Percentiles rank a stretch among this genome's conserved stretches.
phyloP scores from a whole-genome alignment of 2,113 vertebrate genomes.

The Plecotus auritus region DNA sequence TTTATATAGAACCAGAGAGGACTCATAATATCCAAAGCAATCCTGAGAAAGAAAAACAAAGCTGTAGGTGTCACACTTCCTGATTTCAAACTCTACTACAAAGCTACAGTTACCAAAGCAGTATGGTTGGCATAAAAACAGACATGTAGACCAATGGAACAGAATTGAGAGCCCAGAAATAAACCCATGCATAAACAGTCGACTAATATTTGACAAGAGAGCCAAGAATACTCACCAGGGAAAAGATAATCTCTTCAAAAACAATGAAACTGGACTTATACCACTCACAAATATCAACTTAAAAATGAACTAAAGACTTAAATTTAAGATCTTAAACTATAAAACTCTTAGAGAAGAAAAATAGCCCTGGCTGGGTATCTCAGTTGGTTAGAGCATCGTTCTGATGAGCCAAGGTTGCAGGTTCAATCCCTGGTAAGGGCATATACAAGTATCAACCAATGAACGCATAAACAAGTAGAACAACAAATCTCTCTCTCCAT shows the following conservation, averaged over 20 bases:
- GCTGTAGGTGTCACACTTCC: background rate
- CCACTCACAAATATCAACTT: background rate
- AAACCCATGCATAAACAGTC: background rate
- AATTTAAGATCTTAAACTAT: background rate
- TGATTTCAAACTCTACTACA: background rate
- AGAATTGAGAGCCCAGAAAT: background rate
- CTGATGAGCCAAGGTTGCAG: background rate
- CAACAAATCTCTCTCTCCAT: background rate
- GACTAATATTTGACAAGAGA: background rate
- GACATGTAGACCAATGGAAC: background rate
- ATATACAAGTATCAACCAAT: background rate
- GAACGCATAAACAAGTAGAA: background rate
- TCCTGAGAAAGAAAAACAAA: background rate
- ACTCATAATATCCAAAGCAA: background rate
- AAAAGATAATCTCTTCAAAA: background rate
- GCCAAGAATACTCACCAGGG: background rate
- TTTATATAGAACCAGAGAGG: background rate
- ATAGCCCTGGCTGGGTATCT: background rate
- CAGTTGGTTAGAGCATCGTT: background rate
- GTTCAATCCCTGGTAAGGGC: background rate
- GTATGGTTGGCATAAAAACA: background rate
- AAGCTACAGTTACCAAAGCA: background rate
- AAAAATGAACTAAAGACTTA: background rate
- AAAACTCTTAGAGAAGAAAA: background rate
- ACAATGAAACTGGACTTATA: background rate